Evolutionary conservation across 2,888 invertebrate species (phyloP), one percentile per base, ranked within the genome.

Genomic region (Ditula angustiorana): DNA sequence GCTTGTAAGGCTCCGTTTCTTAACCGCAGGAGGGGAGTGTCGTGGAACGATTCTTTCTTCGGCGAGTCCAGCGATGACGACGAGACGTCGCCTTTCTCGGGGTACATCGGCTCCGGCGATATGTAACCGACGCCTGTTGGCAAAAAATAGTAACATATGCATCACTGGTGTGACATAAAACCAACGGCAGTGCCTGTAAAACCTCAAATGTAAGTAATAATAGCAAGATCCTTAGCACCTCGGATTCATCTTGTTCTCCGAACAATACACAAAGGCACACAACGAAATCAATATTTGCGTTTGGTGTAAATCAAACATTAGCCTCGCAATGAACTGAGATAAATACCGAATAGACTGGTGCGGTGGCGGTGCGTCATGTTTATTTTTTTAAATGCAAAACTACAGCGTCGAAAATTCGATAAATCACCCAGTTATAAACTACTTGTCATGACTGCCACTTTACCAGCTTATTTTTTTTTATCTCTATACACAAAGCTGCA

Each of bases 1-100:
- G 94, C 93, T 73, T 95, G 95, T 28, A 96, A 84, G 49, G 95
- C 95, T 24, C 96, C 96, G 74, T 96, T 96, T 73, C 94, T 88
- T 52, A 96, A 87, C 73, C 94, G 86, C 76, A 95, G 85, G 30
- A 95, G 79, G 1, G 93, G 93, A 37, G 91, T 92, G 26, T 84
- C 85, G 62, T 77, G 71, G 56, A 67, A 26, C 10, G 30, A 4
- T 11, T 63, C 79, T 28, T 83, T 86, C 66, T 86, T 88, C 21
- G 46, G 16, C 2, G 56, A 28, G 58, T 64, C 64, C 19, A 53
- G 35, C 5, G 52, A 73, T 0, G 86, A 83, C 60, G 90, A 90
- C 5, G 90, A 90, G 71, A 90, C 82, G 71, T 90, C 92, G n/a
- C 93, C 93, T 35, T 86, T 89, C 71, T 93, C 93, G 28, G 92